Evolutionary conservation across 2,888 invertebrate genomes (phyloP).

Genomic region (Chloroclystis v-ata): DNA sequence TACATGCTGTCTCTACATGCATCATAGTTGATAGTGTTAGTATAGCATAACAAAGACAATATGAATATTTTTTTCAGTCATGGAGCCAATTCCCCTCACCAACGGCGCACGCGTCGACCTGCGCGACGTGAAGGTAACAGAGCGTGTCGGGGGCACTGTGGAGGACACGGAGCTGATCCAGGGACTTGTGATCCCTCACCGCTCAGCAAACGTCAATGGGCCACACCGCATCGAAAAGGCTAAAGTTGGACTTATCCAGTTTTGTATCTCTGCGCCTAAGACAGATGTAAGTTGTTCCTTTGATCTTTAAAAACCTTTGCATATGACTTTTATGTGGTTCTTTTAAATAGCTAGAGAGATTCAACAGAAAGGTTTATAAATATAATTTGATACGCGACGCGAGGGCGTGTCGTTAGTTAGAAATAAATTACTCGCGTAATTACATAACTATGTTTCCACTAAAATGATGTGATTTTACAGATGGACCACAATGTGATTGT

Average conservation of each 20-base stretch:
- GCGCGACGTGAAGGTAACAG: slow-evolving; percentile 97
- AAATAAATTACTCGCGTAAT: too few relatives aligned
- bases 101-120: slow-evolving; percentile 90
- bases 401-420: too few relatives aligned
- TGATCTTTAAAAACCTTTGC: not conserved
- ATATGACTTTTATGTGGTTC: not conserved
- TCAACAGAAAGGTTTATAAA: too few relatives aligned
- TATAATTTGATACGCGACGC: too few relatives aligned
- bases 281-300: slow-evolving; percentile 86
- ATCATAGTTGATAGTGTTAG: too few relatives aligned
- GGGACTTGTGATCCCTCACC: slow-evolving; percentile 96
- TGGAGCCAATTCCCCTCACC: slow-evolving; percentile 75
- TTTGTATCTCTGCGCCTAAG: slow-evolving; percentile 99
- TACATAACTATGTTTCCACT: too few relatives aligned
- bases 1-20: too few relatives aligned
- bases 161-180: slow-evolving; percentile 98
- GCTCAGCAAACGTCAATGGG: slow-evolving; percentile 92
- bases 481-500: slow-evolving; percentile 98
- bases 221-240: slow-evolving; percentile 97
- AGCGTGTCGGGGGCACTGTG: slow-evolving; percentile 96
- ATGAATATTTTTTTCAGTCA: slow-evolving; percentile 44
- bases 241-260: slow-evolving; percentile 98
- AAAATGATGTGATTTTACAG: slow-evolving; percentile 53
- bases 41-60: too few relatives aligned
- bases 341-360: too few relatives aligned